These are phyloP conservation scores for Diprion similis DNA, from an alignment of 1,140 invertebrate genomes.

Conservation along the genomic window DNA sequence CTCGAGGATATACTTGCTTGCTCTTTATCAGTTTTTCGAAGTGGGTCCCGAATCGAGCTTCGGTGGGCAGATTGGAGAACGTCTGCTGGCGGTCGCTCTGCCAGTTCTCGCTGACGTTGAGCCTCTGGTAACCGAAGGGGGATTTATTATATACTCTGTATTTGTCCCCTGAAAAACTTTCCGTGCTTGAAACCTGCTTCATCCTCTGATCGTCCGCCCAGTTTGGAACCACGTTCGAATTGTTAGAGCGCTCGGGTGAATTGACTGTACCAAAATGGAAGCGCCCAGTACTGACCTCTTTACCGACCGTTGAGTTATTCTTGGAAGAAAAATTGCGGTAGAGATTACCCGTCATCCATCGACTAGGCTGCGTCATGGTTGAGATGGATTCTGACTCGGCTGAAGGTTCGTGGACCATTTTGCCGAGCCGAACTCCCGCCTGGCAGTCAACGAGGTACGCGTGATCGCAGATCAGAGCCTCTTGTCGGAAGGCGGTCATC, in stretches of 20 bases:
- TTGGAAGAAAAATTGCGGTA: background rate
- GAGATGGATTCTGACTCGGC: background rate
- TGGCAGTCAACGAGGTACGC: conserved; percentile 61
- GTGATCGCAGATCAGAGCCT: conserved; percentile 63
- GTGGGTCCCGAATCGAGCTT: no score
- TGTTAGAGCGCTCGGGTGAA: background rate
- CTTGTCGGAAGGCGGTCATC: conserved; percentile 62
- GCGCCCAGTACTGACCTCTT: background rate
- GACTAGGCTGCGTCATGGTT: background rate
- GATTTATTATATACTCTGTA: no score
- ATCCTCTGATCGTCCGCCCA: no score
- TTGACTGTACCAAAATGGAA: background rate
- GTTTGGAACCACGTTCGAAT: no score
- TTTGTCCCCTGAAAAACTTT: no score
- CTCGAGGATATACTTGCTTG: background rate
- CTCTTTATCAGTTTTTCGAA: background rate
- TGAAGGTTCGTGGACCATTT: background rate
- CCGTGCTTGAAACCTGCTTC: no score
- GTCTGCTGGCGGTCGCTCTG: no score
- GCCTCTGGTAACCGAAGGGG: no score
- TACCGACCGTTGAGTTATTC: background rate
- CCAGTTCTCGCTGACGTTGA: no score
- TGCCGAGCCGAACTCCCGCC: conserved; percentile 11
- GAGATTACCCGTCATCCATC: background rate
- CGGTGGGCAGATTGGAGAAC: no score